Base-by-base conservation (phyloP, 2,797 vertebrate genomes). In the Poeciliopsis turneri region DNA sequence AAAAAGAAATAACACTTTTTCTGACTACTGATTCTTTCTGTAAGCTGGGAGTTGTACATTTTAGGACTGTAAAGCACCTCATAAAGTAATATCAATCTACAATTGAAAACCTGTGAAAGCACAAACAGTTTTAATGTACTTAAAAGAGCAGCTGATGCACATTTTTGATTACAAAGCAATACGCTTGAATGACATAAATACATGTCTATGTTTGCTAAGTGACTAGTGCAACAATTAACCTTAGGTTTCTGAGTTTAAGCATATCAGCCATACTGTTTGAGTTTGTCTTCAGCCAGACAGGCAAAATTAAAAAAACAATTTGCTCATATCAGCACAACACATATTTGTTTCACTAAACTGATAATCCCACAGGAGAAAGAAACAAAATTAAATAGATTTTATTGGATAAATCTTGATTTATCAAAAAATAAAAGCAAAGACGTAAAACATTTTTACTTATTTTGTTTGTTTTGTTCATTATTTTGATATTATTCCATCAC, bases 111-210 rank as follows among this genome's bases (percentile, higher is more conserved):
- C 80, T 39, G 20, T 57, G 61, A 90, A 93, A 93, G 92, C 93
- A 94, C 92, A 91, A 93, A 84, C 64, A 45, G 75, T 0, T 49
- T 72, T 1, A 7, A 57, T 83, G 80, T 83, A 88, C 79, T 81
- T 76, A 88, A 74, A 36, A 79, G 10, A 15, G n/a, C 28, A 45
- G 23, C 66, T 69, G 25, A 30, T 70, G 68, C n/a, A 45, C 11
- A 70, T 28, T 43, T 70, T 70, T 46, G 68, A 5, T 70, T 70
- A 46, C 68, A 46, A 16, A 70, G 68, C 68, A 46, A 70, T 70
- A 70, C 6, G 43, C 25, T 25, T 28, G 41, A 28, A 46, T 45
- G 43, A 45, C 43, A 70, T 8, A 70, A 68, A 68, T 28, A 28
- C 39, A 43, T 43, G 20, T 69, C 23, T 68, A n/a, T 70, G 25